phyloP scores from a whole-genome alignment of 92 coral and sea anemone genomes.

The Nematostella vectensis region DNA sequence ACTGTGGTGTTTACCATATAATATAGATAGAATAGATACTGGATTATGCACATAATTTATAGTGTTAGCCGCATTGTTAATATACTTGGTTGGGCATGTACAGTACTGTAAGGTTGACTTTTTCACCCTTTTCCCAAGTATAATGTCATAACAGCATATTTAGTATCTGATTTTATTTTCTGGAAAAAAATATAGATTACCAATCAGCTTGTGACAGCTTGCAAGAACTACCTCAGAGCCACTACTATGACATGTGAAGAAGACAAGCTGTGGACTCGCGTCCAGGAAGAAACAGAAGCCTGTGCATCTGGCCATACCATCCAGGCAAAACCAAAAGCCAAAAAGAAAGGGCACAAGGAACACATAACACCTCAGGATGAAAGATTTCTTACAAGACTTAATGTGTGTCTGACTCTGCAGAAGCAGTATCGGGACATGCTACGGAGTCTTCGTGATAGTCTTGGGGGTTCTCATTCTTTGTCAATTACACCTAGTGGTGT shows the following conservation, averaged over 20 bases:
- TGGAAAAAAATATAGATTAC: constrained; percentile 81
- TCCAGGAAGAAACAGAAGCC: constrained; percentile 67
- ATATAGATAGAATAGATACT: no score
- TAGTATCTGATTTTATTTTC: no score
- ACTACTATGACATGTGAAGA: constrained; percentile 61
- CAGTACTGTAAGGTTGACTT: no score
- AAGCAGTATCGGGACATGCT: constrained; percentile 97
- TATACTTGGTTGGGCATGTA: no score
- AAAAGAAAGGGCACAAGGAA: constrained; percentile 54
- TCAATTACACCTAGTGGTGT: constrained; percentile 52
- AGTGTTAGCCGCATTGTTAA: no score
- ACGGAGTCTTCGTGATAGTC: constrained; percentile 81
- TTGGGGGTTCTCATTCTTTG: constrained; percentile 80
- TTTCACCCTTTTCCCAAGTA: no score
- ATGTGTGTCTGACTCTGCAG: constrained; percentile 74
- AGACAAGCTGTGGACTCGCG: constrained; percentile 75
- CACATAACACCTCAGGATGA: constrained; percentile 57
- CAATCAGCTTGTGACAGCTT: constrained; percentile 85
- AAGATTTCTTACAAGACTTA: constrained; percentile 72
- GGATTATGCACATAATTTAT: no score
- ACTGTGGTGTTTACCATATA: no score
- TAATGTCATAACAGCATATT: no score
- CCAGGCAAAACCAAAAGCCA: constrained; percentile 45
- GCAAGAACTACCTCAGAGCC: constrained; percentile 58
- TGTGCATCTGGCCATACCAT: constrained; percentile 26